These are phyloP conservation scores for Eristalinus aeneus DNA, from an alignment of 2,888 invertebrate genomes.

Conservation along the genomic window DNA sequence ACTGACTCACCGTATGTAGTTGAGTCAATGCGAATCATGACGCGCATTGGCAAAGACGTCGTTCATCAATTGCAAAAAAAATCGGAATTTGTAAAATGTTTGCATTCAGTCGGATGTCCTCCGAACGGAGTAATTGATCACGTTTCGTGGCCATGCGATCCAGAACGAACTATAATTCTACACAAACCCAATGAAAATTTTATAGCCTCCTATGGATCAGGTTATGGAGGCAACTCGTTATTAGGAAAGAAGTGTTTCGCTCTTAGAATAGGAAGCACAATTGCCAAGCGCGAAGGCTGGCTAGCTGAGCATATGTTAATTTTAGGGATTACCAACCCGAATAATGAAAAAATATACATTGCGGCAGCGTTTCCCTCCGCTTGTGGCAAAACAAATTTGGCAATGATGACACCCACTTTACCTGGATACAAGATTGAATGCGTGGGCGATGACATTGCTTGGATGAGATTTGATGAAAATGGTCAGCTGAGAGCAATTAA, in stretches of 20 bases:
- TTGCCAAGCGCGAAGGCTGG: slow-evolving; percentile 97
- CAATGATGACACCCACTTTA: slow-evolving; percentile 97
- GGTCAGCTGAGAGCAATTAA: slow-evolving; percentile 97
- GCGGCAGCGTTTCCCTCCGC: slow-evolving; percentile 99
- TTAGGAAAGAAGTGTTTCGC: slow-evolving; percentile 99
- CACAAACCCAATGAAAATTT: slow-evolving; percentile 84
- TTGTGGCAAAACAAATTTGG: slow-evolving; percentile 99
- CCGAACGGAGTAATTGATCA: slow-evolving; percentile 83
- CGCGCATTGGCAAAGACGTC: slow-evolving; percentile 88
- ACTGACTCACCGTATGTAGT: slow-evolving; percentile 99
- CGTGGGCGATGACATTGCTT: slow-evolving; percentile 99
- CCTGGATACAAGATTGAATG: slow-evolving; percentile 96
- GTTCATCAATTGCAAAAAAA: slow-evolving; percentile 82
- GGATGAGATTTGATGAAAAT: slow-evolving; percentile 95
- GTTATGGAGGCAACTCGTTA: slow-evolving; percentile 98
- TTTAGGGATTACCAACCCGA: slow-evolving; percentile 95
- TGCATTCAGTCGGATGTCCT: slow-evolving; percentile 96
- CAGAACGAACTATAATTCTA: slow-evolving; percentile 94
- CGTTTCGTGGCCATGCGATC: slow-evolving; percentile 97
- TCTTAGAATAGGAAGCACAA: slow-evolving; percentile 95
- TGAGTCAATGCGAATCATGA: slow-evolving; percentile 98
- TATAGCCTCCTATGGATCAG: slow-evolving; percentile 88
- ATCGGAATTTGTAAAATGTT: slow-evolving; percentile 91
- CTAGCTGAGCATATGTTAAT: slow-evolving; percentile 99
- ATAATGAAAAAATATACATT: slow-evolving; percentile 94